Conservation (phyloP, 35 echinoderm and acorn worm species). For the Ptychodera flava region DNA sequence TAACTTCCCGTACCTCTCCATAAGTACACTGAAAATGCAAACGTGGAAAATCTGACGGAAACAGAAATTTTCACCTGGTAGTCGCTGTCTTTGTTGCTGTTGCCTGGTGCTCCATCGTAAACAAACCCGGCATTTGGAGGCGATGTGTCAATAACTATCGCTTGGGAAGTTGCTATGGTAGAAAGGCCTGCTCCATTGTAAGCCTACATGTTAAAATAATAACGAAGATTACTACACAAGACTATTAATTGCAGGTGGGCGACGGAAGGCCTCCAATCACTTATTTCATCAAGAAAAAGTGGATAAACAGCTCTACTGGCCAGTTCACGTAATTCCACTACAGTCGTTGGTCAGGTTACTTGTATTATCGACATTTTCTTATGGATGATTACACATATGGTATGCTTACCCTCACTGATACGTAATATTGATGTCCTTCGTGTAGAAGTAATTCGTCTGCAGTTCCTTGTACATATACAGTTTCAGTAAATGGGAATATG, state of each 20-base stretch:
- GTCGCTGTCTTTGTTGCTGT: constrained; percentile 20
- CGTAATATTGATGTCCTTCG: constrained; percentile 12
- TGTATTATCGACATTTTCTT: too few species aligned
- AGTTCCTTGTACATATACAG: not conserved
- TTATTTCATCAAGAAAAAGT: not conserved
- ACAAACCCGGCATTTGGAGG: constrained; percentile 22
- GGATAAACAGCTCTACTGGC: constrained; percentile 5
- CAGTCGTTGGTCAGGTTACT: too few species aligned
- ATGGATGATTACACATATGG: not conserved
- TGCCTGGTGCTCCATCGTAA: constrained; percentile 16
- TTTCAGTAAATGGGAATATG: not conserved
- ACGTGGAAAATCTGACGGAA: too few species aligned
- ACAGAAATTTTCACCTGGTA: constrained; percentile 23
- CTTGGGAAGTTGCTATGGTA: not conserved
- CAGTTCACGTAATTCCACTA: not conserved
- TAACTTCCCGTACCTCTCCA: too few species aligned
- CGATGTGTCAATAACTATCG: constrained; percentile 11
- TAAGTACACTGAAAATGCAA: too few species aligned
- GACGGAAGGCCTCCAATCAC: constrained; percentile 11
- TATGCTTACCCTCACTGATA: not conserved
- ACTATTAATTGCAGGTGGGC: too few species aligned
- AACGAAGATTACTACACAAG: too few species aligned
- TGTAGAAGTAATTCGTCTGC: not conserved
- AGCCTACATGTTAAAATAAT: constrained; percentile 29
- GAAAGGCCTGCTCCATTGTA: constrained; percentile 16